Percentiles rank a stretch among this genome's conserved stretches.
Conservation (phyloP, 2,888 invertebrate species). For the Limenitis camilla region DNA sequence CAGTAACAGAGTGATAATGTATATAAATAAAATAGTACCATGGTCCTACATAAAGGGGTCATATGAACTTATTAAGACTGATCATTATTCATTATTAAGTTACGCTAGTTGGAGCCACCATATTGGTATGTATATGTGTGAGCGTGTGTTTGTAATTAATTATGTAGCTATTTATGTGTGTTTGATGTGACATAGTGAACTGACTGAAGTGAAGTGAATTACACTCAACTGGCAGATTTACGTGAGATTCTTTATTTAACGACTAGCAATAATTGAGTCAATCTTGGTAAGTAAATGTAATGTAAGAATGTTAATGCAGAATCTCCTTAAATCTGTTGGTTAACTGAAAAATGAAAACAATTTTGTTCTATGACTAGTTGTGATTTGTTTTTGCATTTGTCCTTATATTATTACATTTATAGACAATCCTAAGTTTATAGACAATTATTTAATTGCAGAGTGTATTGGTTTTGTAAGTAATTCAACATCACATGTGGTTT, state of each 20-base stretch:
- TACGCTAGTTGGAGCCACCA: slow-evolving; percentile 65
- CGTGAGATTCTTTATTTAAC: slow-evolving; percentile 39
- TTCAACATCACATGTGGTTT: too few relatives aligned
- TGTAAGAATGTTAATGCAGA: slow-evolving; percentile 20
- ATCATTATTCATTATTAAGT: slow-evolving; percentile 71
- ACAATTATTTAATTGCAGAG: slow-evolving; percentile 13
- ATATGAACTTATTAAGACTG: slow-evolving; percentile 67
- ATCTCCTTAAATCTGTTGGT: slow-evolving; percentile 33
- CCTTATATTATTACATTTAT: slow-evolving; percentile 7
- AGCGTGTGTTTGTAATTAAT: slow-evolving; percentile 47
- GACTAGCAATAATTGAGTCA: slow-evolving; percentile 33
- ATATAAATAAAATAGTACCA: slow-evolving; percentile 45
- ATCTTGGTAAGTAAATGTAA: slow-evolving; percentile 26
- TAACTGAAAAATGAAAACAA: slow-evolving; percentile 13
- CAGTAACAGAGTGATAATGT: slow-evolving; percentile 63
- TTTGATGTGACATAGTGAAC: slow-evolving; percentile 44
- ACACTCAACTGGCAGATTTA: slow-evolving; percentile 36
- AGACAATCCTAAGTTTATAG: neutral
- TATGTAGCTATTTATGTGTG: slow-evolving; percentile 53
- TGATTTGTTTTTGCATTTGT: slow-evolving; percentile 33
- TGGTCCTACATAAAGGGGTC: slow-evolving; percentile 40
- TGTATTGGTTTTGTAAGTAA: neutral
- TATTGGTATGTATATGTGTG: slow-evolving; percentile 44
- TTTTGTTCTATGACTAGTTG: slow-evolving; percentile 21
- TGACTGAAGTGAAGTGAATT: slow-evolving; percentile 28